These are phyloP conservation scores for Camponotus fellah DNA, from an alignment of 2,888 invertebrate species.

Conservation along the genomic window DNA sequence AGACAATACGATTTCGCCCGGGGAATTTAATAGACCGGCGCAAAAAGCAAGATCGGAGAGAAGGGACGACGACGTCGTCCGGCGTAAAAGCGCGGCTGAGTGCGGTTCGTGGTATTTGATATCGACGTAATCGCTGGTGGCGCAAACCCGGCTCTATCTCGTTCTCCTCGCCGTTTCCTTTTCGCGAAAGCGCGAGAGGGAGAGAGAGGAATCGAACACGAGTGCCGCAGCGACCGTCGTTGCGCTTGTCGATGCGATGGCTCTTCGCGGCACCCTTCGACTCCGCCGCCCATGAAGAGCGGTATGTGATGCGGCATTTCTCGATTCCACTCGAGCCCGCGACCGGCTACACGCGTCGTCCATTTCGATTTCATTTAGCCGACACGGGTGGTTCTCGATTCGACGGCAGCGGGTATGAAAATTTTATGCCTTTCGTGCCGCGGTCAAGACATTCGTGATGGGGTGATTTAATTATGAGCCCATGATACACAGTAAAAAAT, in stretches of 20 bases:
- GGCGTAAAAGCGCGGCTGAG: conserved; percentile 76
- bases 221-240: conserved; percentile 54
- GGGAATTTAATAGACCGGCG: conserved; percentile 72
- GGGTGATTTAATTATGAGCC: conserved; percentile 14
- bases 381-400: conserved; percentile 56
- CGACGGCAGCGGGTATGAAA: conserved; percentile 24
- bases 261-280: conserved; percentile 21
- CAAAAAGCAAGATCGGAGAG: conserved; percentile 36
- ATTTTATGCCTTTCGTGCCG: not conserved
- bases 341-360: conserved; percentile 60
- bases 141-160: conserved; percentile 70
- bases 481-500: not conserved
- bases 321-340: conserved; percentile 61
- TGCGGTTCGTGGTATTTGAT: conserved; percentile 86
- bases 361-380: conserved; percentile 58
- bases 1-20: conserved; percentile 79
- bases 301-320: conserved; percentile 64
- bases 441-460: conserved; percentile 30
- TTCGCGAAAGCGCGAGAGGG: conserved; percentile 70
- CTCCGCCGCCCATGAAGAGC: conserved; percentile 42
- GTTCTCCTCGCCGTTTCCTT: conserved; percentile 76
- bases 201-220: conserved; percentile 55
- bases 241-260: conserved; percentile 38
- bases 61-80: conserved; percentile 29
- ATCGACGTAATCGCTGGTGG: conserved; percentile 83